A percentile compares a stretch with the other conserved stretches of the same genome.
These are phyloP conservation scores for Melieria crassipennis DNA, from an alignment of 2,888 invertebrate genomes.

Conservation along the genomic window DNA sequence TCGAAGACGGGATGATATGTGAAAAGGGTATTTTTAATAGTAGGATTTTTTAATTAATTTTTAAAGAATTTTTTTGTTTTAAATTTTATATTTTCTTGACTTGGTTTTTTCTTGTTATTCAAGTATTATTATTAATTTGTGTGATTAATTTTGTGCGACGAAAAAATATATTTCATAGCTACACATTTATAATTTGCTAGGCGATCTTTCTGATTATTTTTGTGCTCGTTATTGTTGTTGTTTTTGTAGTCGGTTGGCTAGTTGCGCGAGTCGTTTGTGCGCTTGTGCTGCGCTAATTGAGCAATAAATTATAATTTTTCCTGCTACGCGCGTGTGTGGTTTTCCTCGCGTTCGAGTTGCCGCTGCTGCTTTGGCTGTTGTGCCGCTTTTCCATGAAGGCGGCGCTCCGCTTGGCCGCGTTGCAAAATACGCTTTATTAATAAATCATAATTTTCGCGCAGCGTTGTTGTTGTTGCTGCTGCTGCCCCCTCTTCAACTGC, in stretches of 20 bases:
- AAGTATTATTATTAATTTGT: conserved; percentile 27
- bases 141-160: conserved; percentile 19
- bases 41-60: conserved; percentile 16
- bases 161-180: neutral
- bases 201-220: conserved; percentile 10
- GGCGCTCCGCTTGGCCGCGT: conserved; percentile 4
- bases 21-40: neutral
- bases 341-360: neutral
- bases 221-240: conserved; percentile 26
- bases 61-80: conserved; percentile 6
- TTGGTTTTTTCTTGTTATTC: neutral
- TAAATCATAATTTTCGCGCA: conserved; percentile 35
- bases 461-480: too few relatives aligned
- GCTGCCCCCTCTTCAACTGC: too few relatives aligned
- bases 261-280: conserved; percentile 21
- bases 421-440: conserved; percentile 30
- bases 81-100: conserved; percentile 11
- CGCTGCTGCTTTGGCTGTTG: neutral
- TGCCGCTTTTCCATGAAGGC: conserved; percentile 11
- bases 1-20: neutral
- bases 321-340: neutral
- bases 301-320: conserved; percentile 33
- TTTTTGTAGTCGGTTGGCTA: conserved; percentile 16
- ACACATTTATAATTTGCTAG: conserved; percentile 13
- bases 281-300: conserved; percentile 27